Evolutionary conservation across 2,888 invertebrate genomes (phyloP).

Genomic region (Brenthis hecate): DNA sequence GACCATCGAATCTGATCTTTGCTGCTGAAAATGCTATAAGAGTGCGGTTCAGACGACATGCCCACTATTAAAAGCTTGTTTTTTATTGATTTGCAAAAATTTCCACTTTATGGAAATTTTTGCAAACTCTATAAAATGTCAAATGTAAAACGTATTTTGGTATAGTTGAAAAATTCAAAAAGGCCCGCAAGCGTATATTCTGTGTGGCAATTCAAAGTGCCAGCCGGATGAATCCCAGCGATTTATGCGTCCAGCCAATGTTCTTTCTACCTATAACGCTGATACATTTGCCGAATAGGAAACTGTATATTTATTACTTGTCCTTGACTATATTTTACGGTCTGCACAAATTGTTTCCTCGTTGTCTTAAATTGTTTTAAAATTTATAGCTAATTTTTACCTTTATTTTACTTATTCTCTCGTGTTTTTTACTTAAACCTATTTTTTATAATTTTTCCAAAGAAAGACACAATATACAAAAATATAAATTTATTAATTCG

Average conservation of each 20-base stretch:
- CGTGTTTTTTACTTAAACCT: too few species aligned
- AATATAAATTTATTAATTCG: too few species aligned
- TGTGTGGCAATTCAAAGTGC: conserved; percentile 19
- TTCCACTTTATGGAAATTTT: too few species aligned
- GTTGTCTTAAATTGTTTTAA: not conserved
- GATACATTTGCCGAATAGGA: conserved; percentile 7
- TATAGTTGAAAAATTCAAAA: conserved; percentile 10
- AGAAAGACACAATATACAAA: too few species aligned
- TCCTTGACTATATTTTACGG: not conserved
- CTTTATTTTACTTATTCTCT: too few species aligned
- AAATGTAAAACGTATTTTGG: conserved; percentile 2
- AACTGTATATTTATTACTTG: conserved; percentile 11
- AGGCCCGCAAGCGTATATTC: conserved; percentile 11
- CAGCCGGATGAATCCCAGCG: conserved; percentile 10
- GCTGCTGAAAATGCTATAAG: too few species aligned
- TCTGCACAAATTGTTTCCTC: not conserved
- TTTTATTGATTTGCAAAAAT: too few species aligned
- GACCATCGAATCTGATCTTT: too few species aligned
- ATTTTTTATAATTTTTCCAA: too few species aligned
- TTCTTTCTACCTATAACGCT: conserved; percentile 11
- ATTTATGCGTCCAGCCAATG: conserved; percentile 17
- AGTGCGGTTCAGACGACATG: too few species aligned
- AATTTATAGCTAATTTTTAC: not conserved
- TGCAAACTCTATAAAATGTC: not conserved
- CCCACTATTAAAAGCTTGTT: too few species aligned